Base-by-base conservation (phyloP, 2,888 invertebrate species). In the Dendrolimus pini region DNA sequence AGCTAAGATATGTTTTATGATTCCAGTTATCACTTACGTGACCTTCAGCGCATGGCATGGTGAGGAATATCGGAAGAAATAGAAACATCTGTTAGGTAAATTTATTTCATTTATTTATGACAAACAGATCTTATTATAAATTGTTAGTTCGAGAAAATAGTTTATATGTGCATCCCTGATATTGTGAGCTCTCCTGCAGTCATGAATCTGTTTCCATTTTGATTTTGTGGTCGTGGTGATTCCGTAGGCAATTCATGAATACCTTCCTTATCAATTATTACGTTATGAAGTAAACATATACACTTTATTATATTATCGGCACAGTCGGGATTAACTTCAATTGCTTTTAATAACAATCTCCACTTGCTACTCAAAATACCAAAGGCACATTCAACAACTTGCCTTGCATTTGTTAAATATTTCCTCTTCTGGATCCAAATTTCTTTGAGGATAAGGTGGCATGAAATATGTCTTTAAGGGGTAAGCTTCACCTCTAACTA, bases 401-500 rank as follows among this genome's bases (percentile, higher is more conserved):
- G 66, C 62, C 70, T 63, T 52, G 69, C 69, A 60, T 64, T 58
- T 62, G 66, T 72, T 72, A 63, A 65, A 70, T 56, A 52, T 55
- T 62, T 62, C 59, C 61, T 64, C 66, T 58, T 66, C 62, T 56
- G 57, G 58, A 63, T 67, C 63, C 56, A 64, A 58, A 57, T 54
- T 56, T 61, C 59, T 62, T 63, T 57, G 59, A 57, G 69, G 61
- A 52, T 63, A 63, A 55, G 61, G 61, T 57, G 63, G 61, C 61
- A 65, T 60, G 54, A 63, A 7, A 60, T 65, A 64, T 9, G 58
- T 57, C 62, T 64, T 61, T 54, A 64, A 59, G 58, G 61, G 61
- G 64, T 66, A 72, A 57, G 66, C 69, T 65, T 69, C 68, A 65
- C 71, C 68, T 56, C 64, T 72, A 58, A 70, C 47, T 60, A 73